These are phyloP conservation scores for Drosophila pseudoananassae DNA, from an alignment of 1,140 invertebrate genomes.

Conservation along the genomic window DNA sequence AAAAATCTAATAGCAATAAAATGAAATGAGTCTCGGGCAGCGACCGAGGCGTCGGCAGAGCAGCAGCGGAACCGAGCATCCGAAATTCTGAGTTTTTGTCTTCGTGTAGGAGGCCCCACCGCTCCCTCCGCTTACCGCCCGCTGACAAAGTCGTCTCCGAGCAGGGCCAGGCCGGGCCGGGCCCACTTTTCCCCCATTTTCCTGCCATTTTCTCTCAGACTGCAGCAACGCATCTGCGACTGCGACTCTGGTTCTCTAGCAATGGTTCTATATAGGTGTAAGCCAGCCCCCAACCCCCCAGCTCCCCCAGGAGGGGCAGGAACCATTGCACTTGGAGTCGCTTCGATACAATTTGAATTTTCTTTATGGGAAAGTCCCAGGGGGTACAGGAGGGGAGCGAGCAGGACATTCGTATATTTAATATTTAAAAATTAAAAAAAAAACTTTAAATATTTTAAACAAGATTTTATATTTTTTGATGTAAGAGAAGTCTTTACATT, in stretches of 20 bases:
- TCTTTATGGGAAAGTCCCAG: slow-evolving; percentile 63
- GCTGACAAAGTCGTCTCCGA: slow-evolving; percentile 42
- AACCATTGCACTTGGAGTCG: slow-evolving; percentile 52
- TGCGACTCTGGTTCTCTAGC: slow-evolving; percentile 28
- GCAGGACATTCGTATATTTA: not conserved
- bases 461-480: no score
- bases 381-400: no score
- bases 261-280: slow-evolving; percentile 23
- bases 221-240: slow-evolving; percentile 46
- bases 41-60: slow-evolving; percentile 14
- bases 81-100: slow-evolving; percentile 27
- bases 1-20: slow-evolving; percentile 57
- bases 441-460: no score
- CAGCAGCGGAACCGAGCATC: slow-evolving; percentile 21
- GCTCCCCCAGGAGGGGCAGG: not conserved
- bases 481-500: no score
- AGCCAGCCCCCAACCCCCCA: slow-evolving; percentile 12
- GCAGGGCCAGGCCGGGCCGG: slow-evolving; percentile 4
- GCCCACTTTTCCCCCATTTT: slow-evolving; percentile 19
- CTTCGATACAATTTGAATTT: slow-evolving; percentile 80
- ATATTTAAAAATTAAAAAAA: not conserved
- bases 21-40: slow-evolving; percentile 49
- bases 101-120: slow-evolving; percentile 63
- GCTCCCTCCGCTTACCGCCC: no score
- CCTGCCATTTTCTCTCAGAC: slow-evolving; percentile 34